Evolutionary conservation across 2,888 invertebrate genomes (phyloP), one percentile per base, ranked within the genome.

Genomic region (Argyresthia goedartella): DNA sequence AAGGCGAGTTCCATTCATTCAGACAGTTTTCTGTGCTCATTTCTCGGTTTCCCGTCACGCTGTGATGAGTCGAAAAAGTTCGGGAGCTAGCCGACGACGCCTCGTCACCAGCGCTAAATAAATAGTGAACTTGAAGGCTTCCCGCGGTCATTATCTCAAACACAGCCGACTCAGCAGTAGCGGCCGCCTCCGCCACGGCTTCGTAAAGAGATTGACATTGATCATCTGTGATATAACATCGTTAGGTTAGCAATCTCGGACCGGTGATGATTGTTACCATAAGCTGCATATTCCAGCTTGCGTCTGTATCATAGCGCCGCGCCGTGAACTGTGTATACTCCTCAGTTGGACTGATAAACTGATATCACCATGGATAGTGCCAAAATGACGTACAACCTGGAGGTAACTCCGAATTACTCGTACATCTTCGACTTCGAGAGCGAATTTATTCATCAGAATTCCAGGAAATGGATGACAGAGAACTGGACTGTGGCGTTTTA

Each of bases 401-500:
- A 85, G 64, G 73, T 82, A 55, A 91, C 94, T 57, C 95, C 95
- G 57, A 97, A 97, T 82, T 97, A 97, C 81, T 95, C 96, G 46
- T 95, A 96, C 79, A 91, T 97, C 73, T 97, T 99, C 86, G 94
- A 95, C 69, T 98, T 98, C 72, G 99, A 99, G 87, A 93, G 94
- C 73, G 93, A 95, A 72, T 99, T 98, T 81, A 94, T 95, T 71
- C 95, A 97, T 71, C 91, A 93, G 66, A 91, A 93, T 63, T 95
- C 95, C 64, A 91, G 94, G 72, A 91, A 92, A 84, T 98, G 98
- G 97, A 98, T 99, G 97, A 91, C 93, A 61, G 92, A 95, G 67
- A 96, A 99, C 80, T 99, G 99, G 99, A 96, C 95, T 54, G 91
- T 94, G 71, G 95, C 95, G 53, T 96, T 97, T 81, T 96, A 96